Base-by-base conservation (phyloP, 2,888 invertebrate species). In the Cenopis cana region DNA sequence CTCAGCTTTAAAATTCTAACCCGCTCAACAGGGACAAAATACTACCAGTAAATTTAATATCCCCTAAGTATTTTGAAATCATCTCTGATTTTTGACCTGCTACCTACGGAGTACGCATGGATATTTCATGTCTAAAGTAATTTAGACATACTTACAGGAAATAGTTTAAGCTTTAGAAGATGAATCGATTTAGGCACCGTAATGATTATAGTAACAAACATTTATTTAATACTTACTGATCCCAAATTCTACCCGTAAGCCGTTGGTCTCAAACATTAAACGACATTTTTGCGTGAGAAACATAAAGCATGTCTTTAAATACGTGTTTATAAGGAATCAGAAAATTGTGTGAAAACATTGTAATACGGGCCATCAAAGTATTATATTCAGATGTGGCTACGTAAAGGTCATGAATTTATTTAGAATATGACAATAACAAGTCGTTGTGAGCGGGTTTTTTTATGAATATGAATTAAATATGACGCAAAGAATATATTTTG, bases 281-380 rank as follows among this genome's bases (percentile, higher is more conserved):
- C 20, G 20, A 54, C 38, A 52, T 36, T 36, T 54, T 64, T 20
- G 64, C 52, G 18, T 38, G 64, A 54, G 36, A 3, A 64, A 52
- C 36, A n/a, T 24, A n/a, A n/a, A n/a, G n/a, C n/a, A n/a, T n/a
- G n/a, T n/a, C n/a, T n/a, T n/a, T n/a, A 38, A 52, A 38, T 18
- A 20, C 33, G 61, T 62, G n/a, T 61, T 59, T 59, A n/a, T 46
- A 24, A 29, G 17, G 46, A n/a, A 61, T 11, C 49, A 8, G 36
- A 12, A 62, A 62, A 62, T 36, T 38, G 64, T 54, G 64, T n/a
- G 38, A 64, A 54, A 18, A 38, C 0, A 33, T 33, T 24, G 33
- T 33, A 50, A 36, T 18, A 8, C 11, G 18, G 46, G 61, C 50
- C 36, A 59, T 14, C 17, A 17, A 24, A 29, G 49, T 17, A 61